phyloP scores from a whole-genome alignment of 2,888 invertebrate species.

The Trichacis sp. region DNA sequence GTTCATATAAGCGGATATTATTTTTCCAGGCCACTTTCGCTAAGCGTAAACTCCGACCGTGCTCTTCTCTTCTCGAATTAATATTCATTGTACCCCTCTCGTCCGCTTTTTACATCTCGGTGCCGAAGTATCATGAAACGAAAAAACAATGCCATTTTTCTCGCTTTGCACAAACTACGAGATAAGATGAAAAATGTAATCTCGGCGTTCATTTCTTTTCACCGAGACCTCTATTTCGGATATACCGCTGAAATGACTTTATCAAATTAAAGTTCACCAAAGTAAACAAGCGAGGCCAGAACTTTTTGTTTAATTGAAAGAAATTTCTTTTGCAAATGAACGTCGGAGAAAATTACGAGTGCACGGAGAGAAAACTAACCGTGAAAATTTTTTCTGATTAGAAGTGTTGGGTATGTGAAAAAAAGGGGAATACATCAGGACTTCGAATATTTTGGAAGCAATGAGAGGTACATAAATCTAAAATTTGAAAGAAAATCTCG shows the following conservation, averaged over 20 bases:
- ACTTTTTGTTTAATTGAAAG: background rate
- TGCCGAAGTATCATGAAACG: background rate
- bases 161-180: background rate
- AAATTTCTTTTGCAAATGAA: background rate
- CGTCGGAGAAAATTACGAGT: background rate
- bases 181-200: background rate
- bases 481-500: no score
- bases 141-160: conserved; percentile 3
- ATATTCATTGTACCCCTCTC: conserved; percentile 8
- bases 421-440: no score
- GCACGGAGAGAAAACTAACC: no score
- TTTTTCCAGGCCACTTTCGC: conserved; percentile 9
- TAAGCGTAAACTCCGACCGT: conserved; percentile 13
- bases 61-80: conserved; percentile 18
- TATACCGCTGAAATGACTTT: background rate
- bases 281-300: no score
- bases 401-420: no score
- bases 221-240: background rate
- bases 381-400: no score
- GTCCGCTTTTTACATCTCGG: background rate
- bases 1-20: conserved; percentile 19
- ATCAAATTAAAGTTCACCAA: background rate
- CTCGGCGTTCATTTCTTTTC: background rate
- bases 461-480: no score
- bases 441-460: no score